Percentiles rank a stretch among this genome's conserved stretches.
Evolutionary conservation across 2,888 invertebrate genomes (phyloP).

Genomic region (Ischnus inquisitorius): DNA sequence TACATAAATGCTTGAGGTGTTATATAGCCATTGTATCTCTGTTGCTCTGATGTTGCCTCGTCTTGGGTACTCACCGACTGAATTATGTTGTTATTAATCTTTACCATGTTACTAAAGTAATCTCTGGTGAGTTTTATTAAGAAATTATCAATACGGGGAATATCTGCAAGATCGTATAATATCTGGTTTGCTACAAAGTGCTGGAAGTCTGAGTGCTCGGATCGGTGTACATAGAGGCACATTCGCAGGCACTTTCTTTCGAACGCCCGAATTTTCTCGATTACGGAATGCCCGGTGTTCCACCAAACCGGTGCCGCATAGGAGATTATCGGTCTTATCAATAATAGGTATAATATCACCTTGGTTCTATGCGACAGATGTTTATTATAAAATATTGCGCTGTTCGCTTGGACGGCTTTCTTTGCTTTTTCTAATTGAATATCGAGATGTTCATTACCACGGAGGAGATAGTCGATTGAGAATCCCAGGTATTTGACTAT

Average conservation of each 20-base stretch:
- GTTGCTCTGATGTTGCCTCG: neutral
- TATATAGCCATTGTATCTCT: too few species aligned
- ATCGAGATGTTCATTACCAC: constrained; percentile 24
- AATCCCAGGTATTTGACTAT: constrained; percentile 47
- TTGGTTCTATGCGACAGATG: neutral
- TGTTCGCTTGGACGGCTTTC: neutral
- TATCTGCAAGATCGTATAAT: neutral
- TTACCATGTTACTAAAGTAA: neutral
- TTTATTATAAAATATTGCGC: neutral
- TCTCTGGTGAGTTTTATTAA: neutral
- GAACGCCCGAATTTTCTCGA: constrained; percentile 7
- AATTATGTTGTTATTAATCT: neutral
- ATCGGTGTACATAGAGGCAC: neutral
- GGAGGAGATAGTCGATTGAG: constrained; percentile 31
- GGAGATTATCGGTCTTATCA: neutral
- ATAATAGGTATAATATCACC: neutral
- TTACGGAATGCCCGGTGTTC: neutral
- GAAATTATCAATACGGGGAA: constrained; percentile 7
- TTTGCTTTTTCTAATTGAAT: constrained; percentile 37
- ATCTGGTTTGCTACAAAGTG: neutral
- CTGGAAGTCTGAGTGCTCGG: neutral
- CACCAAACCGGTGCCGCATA: constrained; percentile 2
- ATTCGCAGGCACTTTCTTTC: constrained; percentile 21
- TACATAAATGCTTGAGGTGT: neutral
- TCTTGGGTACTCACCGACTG: neutral